Base-by-base conservation (phyloP, 2,797 vertebrate species). In the Sylvia borin region DNA sequence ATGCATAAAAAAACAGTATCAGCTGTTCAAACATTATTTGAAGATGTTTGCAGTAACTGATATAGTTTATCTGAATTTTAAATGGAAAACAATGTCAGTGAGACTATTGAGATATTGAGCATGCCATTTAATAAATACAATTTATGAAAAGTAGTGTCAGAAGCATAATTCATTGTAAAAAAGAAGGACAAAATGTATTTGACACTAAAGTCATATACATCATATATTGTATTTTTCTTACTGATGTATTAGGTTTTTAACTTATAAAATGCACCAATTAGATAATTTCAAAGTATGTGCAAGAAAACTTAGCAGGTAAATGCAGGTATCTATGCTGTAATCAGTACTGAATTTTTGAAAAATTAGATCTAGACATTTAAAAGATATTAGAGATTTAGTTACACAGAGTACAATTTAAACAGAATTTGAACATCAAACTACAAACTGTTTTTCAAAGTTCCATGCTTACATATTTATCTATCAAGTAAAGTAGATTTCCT, bases 1-100 rank as follows among this genome's bases (percentile, higher is more conserved):
- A 84, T 72, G 72, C 51, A 74, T 32, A 34, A 94, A 93, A 95
- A 77, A 58, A 42, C 72, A 57, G 3, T 43, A 90, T 76, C 51
- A 90, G 18, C n/a, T 78, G 20, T 72, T 92, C 58, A 75, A 27
- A 8, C 9, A 66, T 77, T 88, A 84, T 84, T 81, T 86, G 65
- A 93, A 71, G 34, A 61, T 61, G 43, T 40, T 85, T 91, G 25
- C 68, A 78, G 61, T 32, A 77, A 51, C 31, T 80, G 25, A 61
- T 65, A 38, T 7, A 60, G 78, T 77, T 92, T 74, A 83, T 83
- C 47, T 80, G 42, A 91, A 74, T 91, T 88, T 90, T 58, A 91
- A 91, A 95, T 77, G 13, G n/a, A 68, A 95, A 88, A 77, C 17
- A 76, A 31, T 45, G 9, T 79, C 53, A 76, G 22, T 60, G 42